Conservation (phyloP, 2,113 vertebrate species). For the Chlorodrepanis virens region DNA sequence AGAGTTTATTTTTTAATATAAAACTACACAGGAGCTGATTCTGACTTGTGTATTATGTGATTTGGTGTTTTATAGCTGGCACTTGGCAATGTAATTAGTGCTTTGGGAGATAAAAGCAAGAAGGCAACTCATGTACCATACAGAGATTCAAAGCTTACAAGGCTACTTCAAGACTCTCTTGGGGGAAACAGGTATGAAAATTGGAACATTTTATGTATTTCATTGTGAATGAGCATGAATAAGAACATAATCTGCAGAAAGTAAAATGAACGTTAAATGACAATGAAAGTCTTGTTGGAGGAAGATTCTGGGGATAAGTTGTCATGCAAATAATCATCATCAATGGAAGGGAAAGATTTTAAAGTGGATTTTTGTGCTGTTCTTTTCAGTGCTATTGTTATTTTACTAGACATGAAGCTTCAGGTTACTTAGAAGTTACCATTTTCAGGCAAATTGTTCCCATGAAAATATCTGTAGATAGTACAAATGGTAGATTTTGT, state of each 20-base stretch:
- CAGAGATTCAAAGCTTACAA: conserved; percentile 95
- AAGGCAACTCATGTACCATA: conserved; percentile 94
- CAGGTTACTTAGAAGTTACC: neutral
- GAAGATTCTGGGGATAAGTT: neutral
- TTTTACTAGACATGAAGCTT: neutral
- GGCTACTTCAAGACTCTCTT: conserved; percentile 93
- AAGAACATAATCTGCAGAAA: neutral
- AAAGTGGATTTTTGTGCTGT: neutral
- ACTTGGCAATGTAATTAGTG: conserved; percentile 97
- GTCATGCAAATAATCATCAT: neutral
- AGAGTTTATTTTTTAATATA: neutral
- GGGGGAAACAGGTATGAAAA: conserved; percentile 92
- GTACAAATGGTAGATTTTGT: neutral
- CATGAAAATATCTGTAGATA: neutral
- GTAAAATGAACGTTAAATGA: neutral
- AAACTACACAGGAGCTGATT: neutral
- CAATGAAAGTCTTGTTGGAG: neutral
- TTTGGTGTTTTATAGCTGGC: conserved; percentile 81
- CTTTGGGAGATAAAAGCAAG: conserved; percentile 93
- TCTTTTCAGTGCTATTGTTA: neutral
- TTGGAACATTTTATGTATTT: neutral
- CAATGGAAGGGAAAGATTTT: neutral
- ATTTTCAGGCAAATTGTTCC: neutral
- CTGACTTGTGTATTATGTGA: neutral
- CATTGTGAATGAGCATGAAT: neutral